Evolutionary conservation across 2,797 vertebrate genomes (phyloP).

Genomic region (Characodon lateralis): DNA sequence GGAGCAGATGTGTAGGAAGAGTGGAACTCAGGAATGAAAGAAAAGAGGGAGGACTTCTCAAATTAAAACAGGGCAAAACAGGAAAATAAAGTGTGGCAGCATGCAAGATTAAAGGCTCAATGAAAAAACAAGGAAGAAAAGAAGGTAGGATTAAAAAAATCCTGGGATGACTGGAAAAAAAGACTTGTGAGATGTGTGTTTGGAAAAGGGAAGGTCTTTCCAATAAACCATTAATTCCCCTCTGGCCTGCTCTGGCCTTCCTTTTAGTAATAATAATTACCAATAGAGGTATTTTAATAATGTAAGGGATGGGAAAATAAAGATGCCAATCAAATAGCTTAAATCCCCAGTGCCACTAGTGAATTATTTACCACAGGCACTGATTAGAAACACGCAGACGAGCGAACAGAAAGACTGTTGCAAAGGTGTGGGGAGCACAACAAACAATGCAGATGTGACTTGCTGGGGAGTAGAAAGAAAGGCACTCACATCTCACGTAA

Average conservation of each 20-base stretch:
- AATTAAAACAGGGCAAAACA: not conserved
- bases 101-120: not conserved
- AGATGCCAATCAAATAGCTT: conserved; percentile 79
- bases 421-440: conserved; percentile 56
- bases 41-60: not conserved
- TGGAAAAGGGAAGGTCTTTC: conserved; percentile 20
- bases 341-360: conserved; percentile 69
- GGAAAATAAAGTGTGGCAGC: not conserved
- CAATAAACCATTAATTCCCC: conserved; percentile 53
- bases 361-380: conserved; percentile 81
- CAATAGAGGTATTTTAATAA: conserved; percentile 74
- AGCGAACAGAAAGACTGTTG: conserved; percentile 42
- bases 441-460: conserved; percentile 48
- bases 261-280: conserved; percentile 62
- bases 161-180: conserved; percentile 9
- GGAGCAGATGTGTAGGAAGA: conserved; percentile 4
- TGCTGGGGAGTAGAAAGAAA: conserved; percentile 22
- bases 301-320: conserved; percentile 76
- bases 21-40: not conserved
- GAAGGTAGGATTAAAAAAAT: conserved; percentile 20
- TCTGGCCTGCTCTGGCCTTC: conserved; percentile 56
- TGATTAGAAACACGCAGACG: conserved; percentile 73
- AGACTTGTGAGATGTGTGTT: conserved; percentile 17
- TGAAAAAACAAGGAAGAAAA: conserved; percentile 12
- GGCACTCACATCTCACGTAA: conserved; percentile 46